phyloP scores from a whole-genome alignment of 2,113 vertebrate genomes.

The Anser cygnoides region DNA sequence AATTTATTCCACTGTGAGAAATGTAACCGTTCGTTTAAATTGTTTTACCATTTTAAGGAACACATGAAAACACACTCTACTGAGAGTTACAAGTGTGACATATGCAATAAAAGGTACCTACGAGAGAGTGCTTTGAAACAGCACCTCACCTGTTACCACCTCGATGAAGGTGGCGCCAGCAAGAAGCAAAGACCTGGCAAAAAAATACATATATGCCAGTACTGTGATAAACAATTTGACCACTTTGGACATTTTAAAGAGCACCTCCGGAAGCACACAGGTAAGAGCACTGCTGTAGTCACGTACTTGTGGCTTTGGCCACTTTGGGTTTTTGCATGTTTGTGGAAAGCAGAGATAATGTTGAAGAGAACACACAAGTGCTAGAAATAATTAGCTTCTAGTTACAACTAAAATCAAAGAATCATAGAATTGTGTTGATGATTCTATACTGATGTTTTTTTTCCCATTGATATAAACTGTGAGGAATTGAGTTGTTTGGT shows the following conservation, averaged over 20 bases:
- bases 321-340: not conserved
- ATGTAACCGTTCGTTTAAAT: conserved; percentile 95
- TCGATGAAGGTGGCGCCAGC: conserved; percentile 88
- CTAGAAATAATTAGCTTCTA: not conserved
- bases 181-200: conserved; percentile 90
- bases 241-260: conserved; percentile 99
- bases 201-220: conserved; percentile 95
- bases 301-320: not conserved
- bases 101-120: conserved; percentile 94
- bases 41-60: conserved; percentile 99
- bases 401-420: not conserved
- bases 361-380: not conserved
- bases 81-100: conserved; percentile 89
- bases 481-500: not conserved
- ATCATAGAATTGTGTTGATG: not conserved
- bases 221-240: conserved; percentile 96
- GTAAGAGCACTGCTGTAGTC: conserved; percentile 60
- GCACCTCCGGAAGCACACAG: conserved; percentile 96
- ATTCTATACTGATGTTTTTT: not conserved
- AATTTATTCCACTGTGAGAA: conserved; percentile 95
- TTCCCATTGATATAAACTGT: not conserved
- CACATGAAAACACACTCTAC: conserved; percentile 95
- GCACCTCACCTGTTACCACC: conserved; percentile 91
- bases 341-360: not conserved
- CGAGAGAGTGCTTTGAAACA: conserved; percentile 97